These are phyloP conservation scores for Ennomos fuscantarius DNA, from an alignment of 2,888 invertebrate genomes.

Conservation along the genomic window DNA sequence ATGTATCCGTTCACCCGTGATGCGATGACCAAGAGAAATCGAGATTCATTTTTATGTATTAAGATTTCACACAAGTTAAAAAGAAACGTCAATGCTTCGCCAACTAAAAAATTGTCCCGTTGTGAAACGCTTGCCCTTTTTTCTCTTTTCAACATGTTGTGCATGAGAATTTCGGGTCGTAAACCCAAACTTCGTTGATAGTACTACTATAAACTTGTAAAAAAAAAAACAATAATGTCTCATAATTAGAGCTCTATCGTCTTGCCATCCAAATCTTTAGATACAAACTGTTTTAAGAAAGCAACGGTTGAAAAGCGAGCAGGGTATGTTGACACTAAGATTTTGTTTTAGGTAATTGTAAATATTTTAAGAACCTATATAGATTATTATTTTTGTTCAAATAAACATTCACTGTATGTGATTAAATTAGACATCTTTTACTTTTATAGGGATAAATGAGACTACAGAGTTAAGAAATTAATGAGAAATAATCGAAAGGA, in stretches of 20 bases:
- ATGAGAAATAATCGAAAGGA: no score
- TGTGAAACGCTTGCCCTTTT: conserved; percentile 62
- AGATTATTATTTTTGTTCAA: conserved; percentile 84
- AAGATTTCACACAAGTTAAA: no score
- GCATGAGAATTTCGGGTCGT: conserved; percentile 44
- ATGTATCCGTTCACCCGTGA: no score
- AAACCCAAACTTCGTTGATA: conserved; percentile 6
- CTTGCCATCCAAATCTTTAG: conserved; percentile 63
- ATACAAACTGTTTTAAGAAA: conserved; percentile 54
- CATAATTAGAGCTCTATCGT: conserved; percentile 38
- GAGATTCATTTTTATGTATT: no score
- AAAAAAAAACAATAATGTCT: conserved; percentile 4
- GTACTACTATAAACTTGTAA: neutral
- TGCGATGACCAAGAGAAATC: no score
- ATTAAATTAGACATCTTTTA: conserved; percentile 57
- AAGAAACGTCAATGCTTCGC: neutral
- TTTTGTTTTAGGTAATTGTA: conserved; percentile 78
- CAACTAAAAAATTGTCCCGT: conserved; percentile 3
- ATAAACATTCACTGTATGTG: conserved; percentile 79
- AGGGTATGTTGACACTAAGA: conserved; percentile 81
- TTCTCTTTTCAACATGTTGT: conserved; percentile 84
- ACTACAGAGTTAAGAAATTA: no score
- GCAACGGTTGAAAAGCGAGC: conserved; percentile 84
- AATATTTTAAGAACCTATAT: conserved; percentile 78
- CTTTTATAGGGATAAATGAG: conserved; percentile 27